Evolutionary conservation across 2,797 vertebrate species (phyloP), one percentile per base, ranked within the genome.

Genomic region (Staurois parvus): DNA sequence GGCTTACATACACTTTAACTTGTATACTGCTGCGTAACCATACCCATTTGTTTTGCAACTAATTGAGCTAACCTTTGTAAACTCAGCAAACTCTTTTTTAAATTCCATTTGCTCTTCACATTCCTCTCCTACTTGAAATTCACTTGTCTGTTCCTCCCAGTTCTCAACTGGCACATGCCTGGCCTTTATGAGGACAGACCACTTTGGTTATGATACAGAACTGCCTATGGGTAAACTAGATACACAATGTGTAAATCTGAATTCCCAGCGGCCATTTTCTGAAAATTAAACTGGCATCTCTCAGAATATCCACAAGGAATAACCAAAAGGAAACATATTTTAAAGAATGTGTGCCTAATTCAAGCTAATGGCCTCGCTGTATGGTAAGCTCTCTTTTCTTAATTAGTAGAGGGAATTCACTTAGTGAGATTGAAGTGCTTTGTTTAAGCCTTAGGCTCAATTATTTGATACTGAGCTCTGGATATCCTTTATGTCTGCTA

Each of bases 401-500:
- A 80, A 85, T 85, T 85, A 74, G 74, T 85, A 80, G 34, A 74
- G 84, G 66, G 76, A 85, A 79, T 85, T 85, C 37, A 84, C 69
- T 84, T 80, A 68, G 70, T 52, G 70, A 48, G 69, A 85, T 52
- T 80, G 84, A 80, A 75, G 70, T 40, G 48, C 69, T 73, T 85
- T 85, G 76, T 84, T 52, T 62, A 29, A 72, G 83, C 76, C 69
- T 77, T 30, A 84, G 83, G 76, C 77, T 52, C n/a, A 30, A 56
- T 15, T 52, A 74, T 79, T 79, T 52, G 76, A 84, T 73, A 73
- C 69, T 28, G 29, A 84, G n/a, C 82, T 77, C 64, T 40, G 52
- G 56, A 45, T 15, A 48, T 59, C 45, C 17, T 68, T 62, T 52
- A 79, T 30, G 69, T 30, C 69, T 45, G 75, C 37, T 78, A 48